phyloP scores from a whole-genome alignment of 1,140 invertebrate genomes.

The Drosophila pallidifrons region DNA sequence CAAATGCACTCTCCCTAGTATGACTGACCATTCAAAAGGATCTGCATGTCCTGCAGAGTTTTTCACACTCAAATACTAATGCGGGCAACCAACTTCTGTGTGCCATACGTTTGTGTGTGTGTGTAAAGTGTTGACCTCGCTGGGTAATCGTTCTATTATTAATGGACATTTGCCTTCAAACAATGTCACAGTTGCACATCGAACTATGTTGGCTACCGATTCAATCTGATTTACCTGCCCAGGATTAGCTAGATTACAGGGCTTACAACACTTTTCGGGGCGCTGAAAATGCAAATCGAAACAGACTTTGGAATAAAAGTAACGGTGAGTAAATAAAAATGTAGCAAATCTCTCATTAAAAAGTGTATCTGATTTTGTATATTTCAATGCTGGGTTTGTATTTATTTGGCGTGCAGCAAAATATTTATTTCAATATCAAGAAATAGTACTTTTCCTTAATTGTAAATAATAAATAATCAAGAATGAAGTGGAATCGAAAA shows the following conservation, averaged over 20 bases:
- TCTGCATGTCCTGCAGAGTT: conserved; percentile 55
- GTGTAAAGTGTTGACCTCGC: conserved; percentile 73
- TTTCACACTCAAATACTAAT: conserved; percentile 72
- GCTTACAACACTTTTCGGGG: conserved; percentile 47
- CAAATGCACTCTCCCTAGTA: conserved; percentile 31
- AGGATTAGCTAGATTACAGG: conserved; percentile 54
- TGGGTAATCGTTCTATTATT: conserved; percentile 80
- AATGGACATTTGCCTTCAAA: conserved; percentile 62
- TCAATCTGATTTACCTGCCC: conserved; percentile 58
- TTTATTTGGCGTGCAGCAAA: no score
- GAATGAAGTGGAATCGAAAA: no score
- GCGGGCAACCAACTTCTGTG: conserved; percentile 36
- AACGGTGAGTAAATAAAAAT: not conserved
- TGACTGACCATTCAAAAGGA: conserved; percentile 7
- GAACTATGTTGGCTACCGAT: conserved; percentile 47
- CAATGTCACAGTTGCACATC: conserved; percentile 70
- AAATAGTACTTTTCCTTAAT: no score
- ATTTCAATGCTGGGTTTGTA: no score
- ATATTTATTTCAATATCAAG: no score
- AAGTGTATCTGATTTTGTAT: not conserved
- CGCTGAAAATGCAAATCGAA: conserved; percentile 28
- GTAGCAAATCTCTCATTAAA: not conserved
- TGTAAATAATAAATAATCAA: no score
- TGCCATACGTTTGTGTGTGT: conserved; percentile 25
- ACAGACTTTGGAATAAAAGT: not conserved